Percentiles rank a stretch among this genome's conserved stretches.
phyloP scores from a whole-genome alignment of 2,797 vertebrate species.

The Amniataba percoides region DNA sequence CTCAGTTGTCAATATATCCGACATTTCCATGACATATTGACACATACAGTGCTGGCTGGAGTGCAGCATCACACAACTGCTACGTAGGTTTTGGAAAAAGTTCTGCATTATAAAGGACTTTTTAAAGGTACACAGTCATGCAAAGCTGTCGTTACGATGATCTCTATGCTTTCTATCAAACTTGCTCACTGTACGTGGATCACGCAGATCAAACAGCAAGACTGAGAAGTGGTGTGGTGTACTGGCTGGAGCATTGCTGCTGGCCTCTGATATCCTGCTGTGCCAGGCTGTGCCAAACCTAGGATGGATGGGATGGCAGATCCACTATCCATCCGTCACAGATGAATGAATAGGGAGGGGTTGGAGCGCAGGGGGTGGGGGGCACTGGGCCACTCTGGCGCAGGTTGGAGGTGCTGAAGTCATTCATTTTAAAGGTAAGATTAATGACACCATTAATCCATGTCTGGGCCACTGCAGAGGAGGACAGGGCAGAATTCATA shows the following conservation, averaged over 20 bases:
- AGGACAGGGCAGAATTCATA: conserved; percentile 68
- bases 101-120: neutral
- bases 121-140: neutral
- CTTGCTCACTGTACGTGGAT: conserved; percentile 2
- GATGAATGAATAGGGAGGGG: conserved; percentile 47
- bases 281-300: conserved; percentile 54
- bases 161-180: conserved; percentile 6
- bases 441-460: conserved; percentile 84
- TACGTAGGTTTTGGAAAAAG: neutral
- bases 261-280: conserved; percentile 40
- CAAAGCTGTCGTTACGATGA: neutral
- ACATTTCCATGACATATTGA: conserved; percentile 35
- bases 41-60: neutral
- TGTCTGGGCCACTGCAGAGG: conserved; percentile 72
- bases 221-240: conserved; percentile 12
- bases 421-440: conserved; percentile 82
- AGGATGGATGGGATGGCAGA: conserved; percentile 64
- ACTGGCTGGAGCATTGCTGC: conserved; percentile 35
- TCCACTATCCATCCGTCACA: conserved; percentile 61
- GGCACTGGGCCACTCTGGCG: conserved; percentile 42
- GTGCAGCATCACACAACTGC: neutral
- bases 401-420: conserved; percentile 76
- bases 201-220: conserved; percentile 8
- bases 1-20: conserved; percentile 41
- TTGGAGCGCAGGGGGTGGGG: neutral